These are phyloP conservation scores for Cervus canadensis DNA, from an alignment of 2,113 vertebrate species.

Conservation along the genomic window DNA sequence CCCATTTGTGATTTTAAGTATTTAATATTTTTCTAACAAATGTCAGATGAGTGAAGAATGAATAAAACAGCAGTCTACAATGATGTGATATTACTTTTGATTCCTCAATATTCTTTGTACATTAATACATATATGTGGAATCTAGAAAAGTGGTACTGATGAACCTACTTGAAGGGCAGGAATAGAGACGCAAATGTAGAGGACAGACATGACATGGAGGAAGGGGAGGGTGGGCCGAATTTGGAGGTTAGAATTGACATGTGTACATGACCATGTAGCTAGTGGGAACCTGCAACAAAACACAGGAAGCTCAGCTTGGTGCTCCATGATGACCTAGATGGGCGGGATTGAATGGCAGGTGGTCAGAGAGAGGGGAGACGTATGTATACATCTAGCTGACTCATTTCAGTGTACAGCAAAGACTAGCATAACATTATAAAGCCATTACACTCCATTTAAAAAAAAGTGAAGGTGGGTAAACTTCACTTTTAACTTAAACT, in stretches of 20 bases:
- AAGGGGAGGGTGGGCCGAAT: neutral
- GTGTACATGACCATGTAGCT: neutral
- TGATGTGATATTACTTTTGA: neutral
- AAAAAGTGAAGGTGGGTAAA: neutral
- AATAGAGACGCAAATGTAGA: neutral
- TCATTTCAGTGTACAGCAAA: neutral
- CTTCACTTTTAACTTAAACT: neutral
- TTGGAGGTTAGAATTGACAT: neutral
- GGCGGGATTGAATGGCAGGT: neutral
- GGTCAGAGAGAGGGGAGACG: neutral
- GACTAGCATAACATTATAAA: neutral
- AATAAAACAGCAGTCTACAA: neutral
- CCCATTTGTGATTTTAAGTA: neutral
- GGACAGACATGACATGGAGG: neutral
- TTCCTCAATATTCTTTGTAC: neutral
- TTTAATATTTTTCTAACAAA: neutral
- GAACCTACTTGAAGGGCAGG: neutral
- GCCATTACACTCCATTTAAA: neutral
- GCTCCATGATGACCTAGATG: neutral
- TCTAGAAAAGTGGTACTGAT: neutral
- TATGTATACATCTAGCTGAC: neutral
- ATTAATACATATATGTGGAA: neutral
- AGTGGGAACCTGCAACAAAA: neutral
- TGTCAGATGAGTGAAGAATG: neutral
- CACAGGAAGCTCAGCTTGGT: neutral